Conservation (phyloP, 2,888 invertebrate genomes). For the Ellobium chinense region DNA sequence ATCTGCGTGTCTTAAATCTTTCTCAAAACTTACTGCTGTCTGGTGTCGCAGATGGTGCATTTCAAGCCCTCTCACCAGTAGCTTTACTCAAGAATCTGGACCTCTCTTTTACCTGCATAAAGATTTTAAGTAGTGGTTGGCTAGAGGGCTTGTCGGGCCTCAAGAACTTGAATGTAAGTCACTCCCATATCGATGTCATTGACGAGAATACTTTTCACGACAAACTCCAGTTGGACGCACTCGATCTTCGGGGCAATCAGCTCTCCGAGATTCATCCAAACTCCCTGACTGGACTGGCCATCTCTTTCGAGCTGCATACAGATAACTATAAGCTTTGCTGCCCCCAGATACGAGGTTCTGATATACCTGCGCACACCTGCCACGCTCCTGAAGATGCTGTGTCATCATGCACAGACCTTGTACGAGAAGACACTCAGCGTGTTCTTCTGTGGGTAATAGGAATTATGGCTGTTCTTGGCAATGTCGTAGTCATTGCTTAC, state of each 20-base stretch:
- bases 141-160: neutral
- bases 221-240: neutral
- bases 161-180: constrained; percentile 4
- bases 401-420: constrained; percentile 12
- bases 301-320: neutral
- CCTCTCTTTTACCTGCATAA: constrained; percentile 15
- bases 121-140: neutral
- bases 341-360: constrained; percentile 16
- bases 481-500: constrained; percentile 20
- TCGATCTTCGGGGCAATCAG: neutral
- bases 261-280: neutral
- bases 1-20: constrained; percentile 3
- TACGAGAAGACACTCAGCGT: neutral
- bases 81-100: neutral
- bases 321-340: constrained; percentile 38
- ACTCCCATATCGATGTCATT: neutral
- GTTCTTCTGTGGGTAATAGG: constrained; percentile 26
- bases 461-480: constrained; percentile 40
- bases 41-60: neutral
- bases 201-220: neutral
- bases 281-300: neutral
- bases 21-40: neutral
- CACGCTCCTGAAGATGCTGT: constrained; percentile 33
- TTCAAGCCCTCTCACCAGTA: neutral
- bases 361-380: constrained; percentile 28